A percentile compares a stretch with the other conserved stretches of the same genome.
Evolutionary conservation across 1,140 invertebrate species (phyloP).

Genomic region (Agraylea sexmaculata): DNA sequence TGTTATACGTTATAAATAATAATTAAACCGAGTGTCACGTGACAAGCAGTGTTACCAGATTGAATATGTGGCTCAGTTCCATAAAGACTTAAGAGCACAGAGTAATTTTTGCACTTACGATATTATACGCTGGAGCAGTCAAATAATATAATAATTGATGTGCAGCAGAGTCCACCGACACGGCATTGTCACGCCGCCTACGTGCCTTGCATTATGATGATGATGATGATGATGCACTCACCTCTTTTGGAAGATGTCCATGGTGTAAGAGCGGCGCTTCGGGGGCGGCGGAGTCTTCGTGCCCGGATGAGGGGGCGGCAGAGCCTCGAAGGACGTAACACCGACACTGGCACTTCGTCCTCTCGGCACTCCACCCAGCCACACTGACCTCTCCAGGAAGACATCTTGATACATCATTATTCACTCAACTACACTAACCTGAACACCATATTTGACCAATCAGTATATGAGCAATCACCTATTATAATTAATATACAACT

Average conservation of each 20-base stretch:
- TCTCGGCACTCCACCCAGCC: slow-evolving; percentile 8
- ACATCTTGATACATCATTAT: not conserved
- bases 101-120: slow-evolving; percentile 1
- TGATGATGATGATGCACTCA: slow-evolving; percentile 2
- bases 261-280: slow-evolving; percentile 16
- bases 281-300: not conserved
- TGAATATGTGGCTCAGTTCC: not conserved
- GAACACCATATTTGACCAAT: too few species aligned
- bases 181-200: not conserved
- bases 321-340: slow-evolving; percentile 2
- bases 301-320: not conserved
- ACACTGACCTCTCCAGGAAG: not conserved
- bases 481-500: too few species aligned
- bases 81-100: slow-evolving; percentile 2
- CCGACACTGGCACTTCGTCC: slow-evolving; percentile 15
- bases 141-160: slow-evolving; percentile 2
- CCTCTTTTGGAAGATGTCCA: slow-evolving; percentile 19
- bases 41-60: not conserved
- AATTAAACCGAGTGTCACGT: too few species aligned
- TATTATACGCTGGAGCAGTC: not conserved
- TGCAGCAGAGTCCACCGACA: not conserved
- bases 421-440: not conserved
- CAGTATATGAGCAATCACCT: too few species aligned
- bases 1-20: too few species aligned
- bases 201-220: not conserved